Conservation (phyloP, 37 sponge, comb jelly and placozoan genomes). For the Ephydatia muelleri region DNA sequence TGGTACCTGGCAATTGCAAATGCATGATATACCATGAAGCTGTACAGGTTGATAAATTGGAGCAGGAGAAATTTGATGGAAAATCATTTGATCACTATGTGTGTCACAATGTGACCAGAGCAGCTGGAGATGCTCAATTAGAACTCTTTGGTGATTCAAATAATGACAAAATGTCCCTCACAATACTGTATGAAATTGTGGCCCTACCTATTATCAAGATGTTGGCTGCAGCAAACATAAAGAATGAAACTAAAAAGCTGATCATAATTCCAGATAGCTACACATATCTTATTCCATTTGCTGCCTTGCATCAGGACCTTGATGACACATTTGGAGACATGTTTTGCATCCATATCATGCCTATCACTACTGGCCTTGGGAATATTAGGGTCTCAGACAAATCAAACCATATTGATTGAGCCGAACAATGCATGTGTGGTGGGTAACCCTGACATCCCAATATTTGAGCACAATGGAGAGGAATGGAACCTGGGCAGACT, state of each 20-base stretch:
- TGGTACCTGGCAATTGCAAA: slow-evolving; percentile 34
- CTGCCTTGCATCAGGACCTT: slow-evolving; percentile 36
- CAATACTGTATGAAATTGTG: slow-evolving; percentile 49
- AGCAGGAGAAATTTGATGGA: slow-evolving; percentile 50
- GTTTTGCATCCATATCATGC: slow-evolving; percentile 48
- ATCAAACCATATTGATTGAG: slow-evolving; percentile 25
- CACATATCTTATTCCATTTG: slow-evolving; percentile 60
- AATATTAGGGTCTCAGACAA: slow-evolving; percentile 6
- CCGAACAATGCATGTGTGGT: slow-evolving; percentile 36
- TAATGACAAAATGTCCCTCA: slow-evolving; percentile 14
- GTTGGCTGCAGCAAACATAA: not conserved
- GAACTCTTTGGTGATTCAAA: slow-evolving; percentile 32
- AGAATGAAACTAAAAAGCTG: slow-evolving; percentile 8
- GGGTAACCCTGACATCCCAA: slow-evolving; percentile 73
- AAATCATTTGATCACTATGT: slow-evolving; percentile 64
- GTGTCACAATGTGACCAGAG: slow-evolving; percentile 34
- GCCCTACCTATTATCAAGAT: slow-evolving; percentile 41
- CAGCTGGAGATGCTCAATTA: slow-evolving; percentile 15
- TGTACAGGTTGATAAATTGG: slow-evolving; percentile 20
- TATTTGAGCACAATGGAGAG: slow-evolving; percentile 38
- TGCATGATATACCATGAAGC: slow-evolving; percentile 34
- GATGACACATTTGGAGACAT: slow-evolving; percentile 44
- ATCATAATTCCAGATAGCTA: slow-evolving; percentile 65
- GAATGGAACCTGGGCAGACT: slow-evolving; percentile 61
- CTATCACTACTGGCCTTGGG: slow-evolving; percentile 65